A percentile compares a stretch with the other conserved stretches of the same genome.
Conservation (phyloP, 2,797 vertebrate species). For the Eulemur rubriventer region DNA sequence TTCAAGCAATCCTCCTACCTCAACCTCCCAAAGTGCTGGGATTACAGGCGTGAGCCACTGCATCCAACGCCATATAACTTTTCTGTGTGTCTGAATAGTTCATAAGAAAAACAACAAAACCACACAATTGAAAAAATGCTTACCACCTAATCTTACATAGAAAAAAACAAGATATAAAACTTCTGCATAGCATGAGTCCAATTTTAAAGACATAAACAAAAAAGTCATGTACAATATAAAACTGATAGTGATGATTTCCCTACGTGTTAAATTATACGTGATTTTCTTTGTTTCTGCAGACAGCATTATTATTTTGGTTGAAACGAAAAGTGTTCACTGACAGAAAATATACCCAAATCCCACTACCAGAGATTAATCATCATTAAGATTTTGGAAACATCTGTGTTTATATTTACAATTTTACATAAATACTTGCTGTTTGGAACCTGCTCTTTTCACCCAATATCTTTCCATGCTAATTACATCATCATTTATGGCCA, state of each 20-base stretch:
- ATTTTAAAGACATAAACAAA: neutral
- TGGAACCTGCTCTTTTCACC: constrained; percentile 22
- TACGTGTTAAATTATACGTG: neutral
- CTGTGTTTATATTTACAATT: neutral
- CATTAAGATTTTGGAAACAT: neutral
- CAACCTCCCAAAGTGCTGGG: neutral
- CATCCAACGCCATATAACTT: neutral
- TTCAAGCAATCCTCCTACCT: neutral
- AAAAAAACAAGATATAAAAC: neutral
- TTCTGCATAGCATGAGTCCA: neutral
- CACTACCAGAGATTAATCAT: neutral
- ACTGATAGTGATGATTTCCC: neutral
- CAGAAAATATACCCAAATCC: neutral
- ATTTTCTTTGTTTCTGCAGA: neutral
- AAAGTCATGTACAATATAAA: neutral
- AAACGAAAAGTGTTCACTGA: neutral
- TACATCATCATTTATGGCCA: neutral
- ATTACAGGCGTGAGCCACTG: neutral
- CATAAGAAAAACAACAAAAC: neutral
- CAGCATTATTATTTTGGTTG: constrained; percentile 9
- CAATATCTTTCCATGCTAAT: constrained; percentile 16
- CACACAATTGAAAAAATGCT: neutral
- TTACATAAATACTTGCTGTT: neutral
- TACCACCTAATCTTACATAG: neutral
- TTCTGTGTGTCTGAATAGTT: neutral